Base-by-base conservation (phyloP, 2,113 vertebrate genomes). In the Sorex fumeus region DNA sequence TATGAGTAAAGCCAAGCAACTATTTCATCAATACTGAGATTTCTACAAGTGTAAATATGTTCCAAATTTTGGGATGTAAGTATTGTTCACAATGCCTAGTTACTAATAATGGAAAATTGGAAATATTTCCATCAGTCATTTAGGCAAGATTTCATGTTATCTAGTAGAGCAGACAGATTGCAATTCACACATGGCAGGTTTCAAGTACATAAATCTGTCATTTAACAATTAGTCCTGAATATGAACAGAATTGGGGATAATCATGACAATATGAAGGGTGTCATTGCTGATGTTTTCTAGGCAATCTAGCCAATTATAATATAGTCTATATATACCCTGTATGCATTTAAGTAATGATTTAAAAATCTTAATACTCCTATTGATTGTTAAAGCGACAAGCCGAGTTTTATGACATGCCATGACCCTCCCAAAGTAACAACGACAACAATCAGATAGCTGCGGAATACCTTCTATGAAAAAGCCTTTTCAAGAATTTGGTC, bases 201-300 rank as follows among this genome's bases (percentile, higher is more conserved):
- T 84, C 27, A 9, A 87, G 43, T 77, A 88, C 84, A 77, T 64
- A 87, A 86, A 72, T 77, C 57, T 76, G 11, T 19, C 67, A 64
- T 70, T 86, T 88, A 87, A 92, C 92, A 88, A 75, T 74, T 28
- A 91, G 47, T 40, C 45, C 32, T 23, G 47, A 47, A 25, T 79
- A 79, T 7, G 50, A 72, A 77, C 10, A n/a, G 19, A 77, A 36
- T 9, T 21, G 11, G 87, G 25, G 16, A 32, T 16, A 77, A 32
- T 27, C 27, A 71, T 32, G 30, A 30, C 8, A 28, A n/a, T 53
- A 21, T 60, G 40, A 84, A n/a, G 23, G n/a, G 78, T 90, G 30
- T n/a, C 23, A 80, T 9, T 77, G 66, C 18, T 50, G 16, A 87
- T 53, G 72, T 77, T 45, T 91, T 91, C 43, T 72, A 62, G 32